A percentile compares a stretch with the other conserved stretches of the same genome.
Evolutionary conservation across 2,113 vertebrate genomes (phyloP).

Genomic region (Cygnus buccinator): DNA sequence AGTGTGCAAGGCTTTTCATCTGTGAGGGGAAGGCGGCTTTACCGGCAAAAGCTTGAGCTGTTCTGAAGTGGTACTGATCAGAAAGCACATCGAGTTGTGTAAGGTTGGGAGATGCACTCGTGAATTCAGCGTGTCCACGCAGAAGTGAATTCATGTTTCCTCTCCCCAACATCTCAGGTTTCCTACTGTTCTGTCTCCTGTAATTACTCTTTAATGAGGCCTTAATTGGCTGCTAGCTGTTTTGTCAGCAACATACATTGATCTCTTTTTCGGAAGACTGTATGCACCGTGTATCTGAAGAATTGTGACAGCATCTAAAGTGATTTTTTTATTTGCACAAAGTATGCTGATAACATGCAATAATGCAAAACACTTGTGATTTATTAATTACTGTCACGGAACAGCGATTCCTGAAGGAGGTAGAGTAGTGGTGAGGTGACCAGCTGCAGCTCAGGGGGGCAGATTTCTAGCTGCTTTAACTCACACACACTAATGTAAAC

Average conservation of each 20-base stretch:
- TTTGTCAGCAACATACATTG: background rate
- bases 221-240: slow-evolving; percentile 44
- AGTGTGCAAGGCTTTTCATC: background rate
- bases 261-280: background rate
- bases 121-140: background rate
- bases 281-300: background rate
- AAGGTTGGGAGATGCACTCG: background rate
- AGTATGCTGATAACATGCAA: background rate
- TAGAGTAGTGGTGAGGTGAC: background rate
- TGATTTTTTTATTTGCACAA: background rate
- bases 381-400: background rate
- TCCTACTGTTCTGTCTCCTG: background rate
- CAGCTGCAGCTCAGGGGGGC: background rate
- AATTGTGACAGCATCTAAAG: background rate
- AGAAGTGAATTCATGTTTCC: background rate
- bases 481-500: rapidly evolving
- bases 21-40: background rate
- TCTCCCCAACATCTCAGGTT: background rate
- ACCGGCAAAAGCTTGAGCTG: background rate
- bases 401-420: background rate
- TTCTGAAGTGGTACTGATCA: background rate
- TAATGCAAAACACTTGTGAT: background rate
- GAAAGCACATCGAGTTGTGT: too few species aligned
- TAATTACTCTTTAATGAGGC: slow-evolving; percentile 29
- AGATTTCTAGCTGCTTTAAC: background rate